Evolutionary conservation across 2,113 vertebrate genomes (phyloP).

Genomic region (Addax nasomaculatus): DNA sequence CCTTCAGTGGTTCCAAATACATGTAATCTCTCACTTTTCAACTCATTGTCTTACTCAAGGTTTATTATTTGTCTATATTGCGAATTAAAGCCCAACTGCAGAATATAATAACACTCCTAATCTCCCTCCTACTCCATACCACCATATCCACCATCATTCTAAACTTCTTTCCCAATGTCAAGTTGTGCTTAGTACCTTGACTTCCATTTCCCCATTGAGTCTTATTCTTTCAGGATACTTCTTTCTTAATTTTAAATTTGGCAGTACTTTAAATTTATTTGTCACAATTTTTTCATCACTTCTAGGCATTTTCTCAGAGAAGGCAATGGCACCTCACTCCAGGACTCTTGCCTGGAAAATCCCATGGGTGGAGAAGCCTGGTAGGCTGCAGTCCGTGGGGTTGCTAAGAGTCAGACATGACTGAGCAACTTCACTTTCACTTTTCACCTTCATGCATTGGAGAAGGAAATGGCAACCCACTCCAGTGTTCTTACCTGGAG

Average conservation of each 20-base stretch:
- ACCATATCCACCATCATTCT: no score
- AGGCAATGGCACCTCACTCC: no score
- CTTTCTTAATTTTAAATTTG: background rate
- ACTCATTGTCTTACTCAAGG: background rate
- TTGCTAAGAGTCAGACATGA: no score
- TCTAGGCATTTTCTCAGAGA: background rate
- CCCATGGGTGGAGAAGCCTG: no score
- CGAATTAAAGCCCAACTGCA: background rate
- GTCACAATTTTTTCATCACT: background rate
- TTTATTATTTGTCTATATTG: background rate
- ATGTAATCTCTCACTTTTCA: background rate
- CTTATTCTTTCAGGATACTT: background rate
- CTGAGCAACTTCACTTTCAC: no score
- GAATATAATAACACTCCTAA: background rate
- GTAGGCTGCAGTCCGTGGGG: no score
- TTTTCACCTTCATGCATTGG: no score
- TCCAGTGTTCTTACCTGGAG: no score
- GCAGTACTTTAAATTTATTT: background rate
- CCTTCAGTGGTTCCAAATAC: background rate
- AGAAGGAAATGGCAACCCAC: no score
- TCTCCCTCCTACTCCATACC: background rate
- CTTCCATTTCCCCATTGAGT: background rate
- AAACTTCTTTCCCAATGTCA: background rate
- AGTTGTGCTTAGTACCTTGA: background rate
- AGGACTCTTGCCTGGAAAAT: no score